Evolutionary conservation across 2,888 invertebrate genomes (phyloP), one percentile per base, ranked within the genome.

Genomic region (Ormyrus labotus): DNA sequence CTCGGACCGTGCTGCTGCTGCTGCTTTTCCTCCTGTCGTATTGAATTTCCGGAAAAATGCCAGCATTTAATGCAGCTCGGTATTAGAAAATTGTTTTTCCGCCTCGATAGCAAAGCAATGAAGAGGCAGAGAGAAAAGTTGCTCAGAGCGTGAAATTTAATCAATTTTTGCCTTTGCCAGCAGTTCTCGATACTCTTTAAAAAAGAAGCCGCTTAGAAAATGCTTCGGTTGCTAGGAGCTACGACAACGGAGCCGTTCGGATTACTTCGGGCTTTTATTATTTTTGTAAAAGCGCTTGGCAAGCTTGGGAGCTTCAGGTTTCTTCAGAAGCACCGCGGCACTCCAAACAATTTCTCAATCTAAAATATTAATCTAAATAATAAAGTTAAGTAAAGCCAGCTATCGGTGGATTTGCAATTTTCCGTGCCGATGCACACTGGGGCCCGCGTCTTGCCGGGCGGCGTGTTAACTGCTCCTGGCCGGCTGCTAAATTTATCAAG

Each of bases 391-490:
- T 47, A 34, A 61, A 45, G 19, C 10, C 50, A 34, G 45, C 83
- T 82, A 85, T 85, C 83, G 83, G 78, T 75, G 83, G 83, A 67
- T 83, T 83, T 78, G 84, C 85, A 86, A 87, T 87, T 87, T 87
- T 87, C 85, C 85, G 82, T 84, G 64, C 83, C 86, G 85, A 84
- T 83, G 85, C 83, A 78, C 83, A 79, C 80, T 81, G 76, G 80
- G 76, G 55, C 55, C 51, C 53, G 57, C 67, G 74, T 81, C 70
- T 73, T 71, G 57, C 60, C 51, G 34, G 34, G 34, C 34, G 19
- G 67, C 64, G 55, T 63, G 68, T 51, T 19, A 70, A 61, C 51
- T 51, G 19, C 58, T 68, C 7, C 3, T 2, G 34, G 34, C 34
- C 3, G 34, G 34, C 34, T 34, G 34, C 34, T 34, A 34, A 34